Evolutionary conservation across 1,140 invertebrate genomes (phyloP).

Genomic region (Neodiprion pinetum): DNA sequence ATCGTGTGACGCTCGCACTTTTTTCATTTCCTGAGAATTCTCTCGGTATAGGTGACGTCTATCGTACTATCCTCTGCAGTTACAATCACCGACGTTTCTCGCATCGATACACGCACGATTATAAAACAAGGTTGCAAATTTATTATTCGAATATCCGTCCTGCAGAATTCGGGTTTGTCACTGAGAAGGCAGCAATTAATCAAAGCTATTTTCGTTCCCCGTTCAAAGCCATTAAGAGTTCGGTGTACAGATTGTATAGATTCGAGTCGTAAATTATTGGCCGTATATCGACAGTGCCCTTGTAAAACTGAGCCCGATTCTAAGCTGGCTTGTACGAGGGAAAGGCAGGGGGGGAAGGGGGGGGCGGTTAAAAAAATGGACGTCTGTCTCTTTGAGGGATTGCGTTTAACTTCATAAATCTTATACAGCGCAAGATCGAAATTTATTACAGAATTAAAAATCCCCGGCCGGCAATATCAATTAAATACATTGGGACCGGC

Average conservation of each 20-base stretch:
- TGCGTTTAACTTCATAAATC: conserved; percentile 44
- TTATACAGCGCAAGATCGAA: conserved; percentile 41
- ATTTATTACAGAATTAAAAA: conserved; percentile 50
- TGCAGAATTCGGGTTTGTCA: not conserved
- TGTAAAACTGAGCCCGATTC: conserved; percentile 34
- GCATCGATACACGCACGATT: too few species aligned
- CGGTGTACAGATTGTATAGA: not conserved
- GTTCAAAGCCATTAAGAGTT: conserved; percentile 3
- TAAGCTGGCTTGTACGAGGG: conserved; percentile 25
- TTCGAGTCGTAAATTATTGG: conserved; percentile 35
- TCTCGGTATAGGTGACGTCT: not conserved
- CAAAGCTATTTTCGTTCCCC: not conserved
- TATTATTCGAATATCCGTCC: not conserved
- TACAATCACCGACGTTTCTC: not conserved
- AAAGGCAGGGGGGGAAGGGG: too few species aligned
- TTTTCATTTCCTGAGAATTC: not conserved
- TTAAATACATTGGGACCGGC: conserved; percentile 36
- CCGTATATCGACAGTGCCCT: conserved; percentile 31
- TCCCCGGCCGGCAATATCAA: conserved; percentile 43
- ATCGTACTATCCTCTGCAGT: not conserved
- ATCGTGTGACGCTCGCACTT: not conserved
- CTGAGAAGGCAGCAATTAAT: not conserved
- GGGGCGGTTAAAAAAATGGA: conserved; percentile 22
- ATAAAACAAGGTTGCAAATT: not conserved
- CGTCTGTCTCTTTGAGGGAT: conserved; percentile 2